A percentile compares a stretch with the other conserved stretches of the same genome.
Evolutionary conservation across 2,113 vertebrate genomes (phyloP).

Genomic region (Podarcis cretensis): DNA sequence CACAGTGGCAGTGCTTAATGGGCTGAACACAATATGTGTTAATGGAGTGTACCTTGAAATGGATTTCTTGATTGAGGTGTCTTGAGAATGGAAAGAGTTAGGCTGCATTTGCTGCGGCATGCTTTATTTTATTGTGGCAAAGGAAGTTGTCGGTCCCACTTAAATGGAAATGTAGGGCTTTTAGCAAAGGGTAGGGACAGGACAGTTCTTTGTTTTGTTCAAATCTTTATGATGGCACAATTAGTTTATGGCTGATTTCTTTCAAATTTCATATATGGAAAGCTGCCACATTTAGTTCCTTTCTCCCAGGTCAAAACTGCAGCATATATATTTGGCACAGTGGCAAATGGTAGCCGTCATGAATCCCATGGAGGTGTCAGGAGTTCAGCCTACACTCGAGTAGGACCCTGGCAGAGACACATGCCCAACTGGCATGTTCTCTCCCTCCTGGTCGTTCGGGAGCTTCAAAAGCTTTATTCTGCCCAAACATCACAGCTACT

Average conservation of each 20-base stretch:
- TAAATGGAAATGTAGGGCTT: background rate
- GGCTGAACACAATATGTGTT: constrained; percentile 18
- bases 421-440: too few species aligned
- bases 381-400: too few species aligned
- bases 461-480: too few species aligned
- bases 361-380: background rate
- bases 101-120: background rate
- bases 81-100: constrained; percentile 2
- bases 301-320: background rate
- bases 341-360: background rate
- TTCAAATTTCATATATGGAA: background rate
- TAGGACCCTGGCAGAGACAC: too few species aligned
- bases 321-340: background rate
- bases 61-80: constrained; percentile 26
- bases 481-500: too few species aligned
- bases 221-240: background rate
- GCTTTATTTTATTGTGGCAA: constrained; percentile 6
- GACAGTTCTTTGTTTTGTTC: background rate
- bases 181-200: background rate
- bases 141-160: background rate
- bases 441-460: too few species aligned
- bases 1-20: constrained; percentile 13
- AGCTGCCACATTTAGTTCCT: background rate
- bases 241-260: background rate
- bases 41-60: constrained; percentile 34